A percentile compares a stretch with the other conserved stretches of the same genome.
phyloP scores from a whole-genome alignment of 2,113 vertebrate species.

The Rhinolophus ferrumequinum region DNA sequence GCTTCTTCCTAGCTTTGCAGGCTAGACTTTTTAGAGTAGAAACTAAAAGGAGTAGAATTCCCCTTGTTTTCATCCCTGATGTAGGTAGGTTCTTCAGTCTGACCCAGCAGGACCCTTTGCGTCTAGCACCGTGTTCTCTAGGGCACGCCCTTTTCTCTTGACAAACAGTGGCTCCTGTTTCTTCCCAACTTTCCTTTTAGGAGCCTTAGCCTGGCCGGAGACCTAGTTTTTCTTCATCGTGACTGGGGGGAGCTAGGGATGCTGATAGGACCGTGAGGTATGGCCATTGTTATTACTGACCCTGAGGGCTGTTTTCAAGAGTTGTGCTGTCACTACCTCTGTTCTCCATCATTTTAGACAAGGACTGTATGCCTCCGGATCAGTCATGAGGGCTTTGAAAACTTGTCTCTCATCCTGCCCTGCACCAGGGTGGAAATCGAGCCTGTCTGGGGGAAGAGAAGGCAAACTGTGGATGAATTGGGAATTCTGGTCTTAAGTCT shows the following conservation, averaged over 20 bases:
- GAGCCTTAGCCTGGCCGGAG: background rate
- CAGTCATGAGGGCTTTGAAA: background rate
- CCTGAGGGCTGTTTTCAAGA: conserved; percentile 3
- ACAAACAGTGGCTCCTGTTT: background rate
- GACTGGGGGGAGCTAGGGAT: background rate
- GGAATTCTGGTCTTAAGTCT: conserved; percentile 5
- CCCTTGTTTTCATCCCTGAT: conserved; percentile 20
- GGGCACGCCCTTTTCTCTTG: background rate
- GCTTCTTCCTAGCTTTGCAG: background rate
- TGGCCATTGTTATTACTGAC: background rate
- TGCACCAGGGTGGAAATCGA: background rate
- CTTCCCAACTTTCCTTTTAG: conserved; percentile 13
- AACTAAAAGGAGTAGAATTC: background rate
- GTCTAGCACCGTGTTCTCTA: background rate
- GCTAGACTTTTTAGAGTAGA: background rate
- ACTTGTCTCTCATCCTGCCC: background rate
- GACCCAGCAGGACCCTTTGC: background rate
- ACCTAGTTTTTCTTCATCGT: background rate
- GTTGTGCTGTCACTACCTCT: background rate
- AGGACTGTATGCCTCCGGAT: background rate
- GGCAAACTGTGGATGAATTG: background rate
- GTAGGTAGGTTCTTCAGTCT: background rate
- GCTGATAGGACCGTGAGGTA: background rate
- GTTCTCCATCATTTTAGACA: conserved; percentile 30
- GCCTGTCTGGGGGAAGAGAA: background rate